A percentile compares a stretch with the other conserved stretches of the same genome.
These are phyloP conservation scores for Acipenser oxyrinchus DNA, from an alignment of 2,797 vertebrate species.

Conservation along the genomic window DNA sequence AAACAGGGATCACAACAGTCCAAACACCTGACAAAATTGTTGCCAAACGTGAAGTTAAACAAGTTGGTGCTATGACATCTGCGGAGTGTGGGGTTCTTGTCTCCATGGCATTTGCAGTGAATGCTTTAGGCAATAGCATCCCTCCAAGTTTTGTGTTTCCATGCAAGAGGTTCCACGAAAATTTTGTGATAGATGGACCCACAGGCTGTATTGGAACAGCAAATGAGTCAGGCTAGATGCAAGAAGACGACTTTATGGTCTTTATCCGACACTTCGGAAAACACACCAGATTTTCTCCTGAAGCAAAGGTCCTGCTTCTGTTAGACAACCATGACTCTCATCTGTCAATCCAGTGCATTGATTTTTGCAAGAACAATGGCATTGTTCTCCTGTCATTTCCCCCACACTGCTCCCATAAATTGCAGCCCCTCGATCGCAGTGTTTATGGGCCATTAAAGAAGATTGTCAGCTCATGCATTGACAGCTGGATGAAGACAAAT, in stretches of 20 bases:
- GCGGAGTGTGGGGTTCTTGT: constrained; percentile 9
- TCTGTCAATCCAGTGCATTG: constrained; percentile 12
- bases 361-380: constrained; percentile 14
- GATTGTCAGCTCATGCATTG: not conserved
- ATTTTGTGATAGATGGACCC: constrained; percentile 13
- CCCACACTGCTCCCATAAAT: constrained; percentile 7
- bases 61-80: not conserved
- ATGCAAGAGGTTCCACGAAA: not conserved
- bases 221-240: constrained; percentile 22
- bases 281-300: constrained; percentile 18
- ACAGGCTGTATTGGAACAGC: constrained; percentile 15
- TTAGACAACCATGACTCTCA: constrained; percentile 13
- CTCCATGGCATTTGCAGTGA: constrained; percentile 13
- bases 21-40: constrained; percentile 3
- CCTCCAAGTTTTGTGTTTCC: constrained; percentile 12
- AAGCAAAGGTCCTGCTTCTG: constrained; percentile 13
- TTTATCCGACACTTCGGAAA: constrained; percentile 20
- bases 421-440: constrained; percentile 11
- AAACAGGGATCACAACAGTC: constrained; percentile 1
- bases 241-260: constrained; percentile 17
- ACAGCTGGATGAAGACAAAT: constrained; percentile 7
- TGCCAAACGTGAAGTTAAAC: constrained; percentile 5
- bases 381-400: constrained; percentile 7
- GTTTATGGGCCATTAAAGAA: too few relatives aligned
- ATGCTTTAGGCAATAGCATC: constrained; percentile 15